Base-by-base conservation (phyloP, 2,797 vertebrate species). In the Onychomys leucogaster region DNA sequence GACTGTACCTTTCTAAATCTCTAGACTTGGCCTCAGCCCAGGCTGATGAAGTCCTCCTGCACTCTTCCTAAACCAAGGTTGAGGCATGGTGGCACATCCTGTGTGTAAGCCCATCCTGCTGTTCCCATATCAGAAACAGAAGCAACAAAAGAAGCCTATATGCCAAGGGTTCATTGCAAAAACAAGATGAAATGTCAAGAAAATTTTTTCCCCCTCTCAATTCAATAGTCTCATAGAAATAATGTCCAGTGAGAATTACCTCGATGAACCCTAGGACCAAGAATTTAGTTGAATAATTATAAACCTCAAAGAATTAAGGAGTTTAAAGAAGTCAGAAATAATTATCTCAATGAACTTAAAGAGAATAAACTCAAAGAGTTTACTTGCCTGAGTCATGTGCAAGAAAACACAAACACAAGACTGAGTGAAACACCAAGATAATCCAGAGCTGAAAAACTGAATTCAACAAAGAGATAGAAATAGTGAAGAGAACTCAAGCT, bases 321-420 rank as follows among this genome's bases (percentile, higher is more conserved):
- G 52, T 37, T 57, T 81, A 37, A 82, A 59, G n/a, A 82, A 27
- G 21, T 57, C 34, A 37, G 52, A 37, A n/a, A 37, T 21, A 25
- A 37, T 37, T 13, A 57, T 34, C 21, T 81, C 23, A 81, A 25
- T 81, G 1, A 37, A 59, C 34, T 59, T 81, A 3, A 59, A 37
- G 52, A 59, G 55, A 37, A 27, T 59, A 11, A 37, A 81, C 34
- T 37, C 21, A 37, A 14, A 8, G 29, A 78, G 21, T 4, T 2
- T n/a, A 41, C 13, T 4, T 27, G 6, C 55, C 55, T 1, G 6
- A 16, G 6, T 59, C 12, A 7, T 59, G 3, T 27, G 6, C 0
- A 27, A 41, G 55, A 59, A 25, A 82, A 82, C 23, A 37, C 37
- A 25, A 59, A 82, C 12, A 59, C 37, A 25, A 82, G 52, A 6